Evolutionary conservation across 2,113 vertebrate genomes (phyloP).

Genomic region (Periophthalmodon schlosseri): DNA sequence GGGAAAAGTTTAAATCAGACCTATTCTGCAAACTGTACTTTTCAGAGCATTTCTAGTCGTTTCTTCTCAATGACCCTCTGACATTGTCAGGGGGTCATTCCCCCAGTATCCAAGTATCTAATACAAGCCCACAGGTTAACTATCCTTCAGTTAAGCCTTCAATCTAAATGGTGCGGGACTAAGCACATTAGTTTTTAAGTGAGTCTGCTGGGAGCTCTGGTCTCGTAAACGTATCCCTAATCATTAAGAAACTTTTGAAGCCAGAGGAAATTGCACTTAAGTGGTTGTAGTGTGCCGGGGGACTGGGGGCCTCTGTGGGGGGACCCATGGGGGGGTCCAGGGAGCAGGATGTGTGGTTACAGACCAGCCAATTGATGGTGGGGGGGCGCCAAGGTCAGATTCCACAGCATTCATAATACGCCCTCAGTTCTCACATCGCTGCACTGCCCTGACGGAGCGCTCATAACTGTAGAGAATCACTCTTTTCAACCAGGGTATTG

Average conservation of each 20-base stretch:
- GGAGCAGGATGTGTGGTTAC: conserved; percentile 44
- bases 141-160: background rate
- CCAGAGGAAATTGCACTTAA: conserved; percentile 55
- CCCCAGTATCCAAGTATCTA: background rate
- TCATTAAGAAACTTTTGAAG: conserved; percentile 48
- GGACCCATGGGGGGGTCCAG: background rate
- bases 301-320: conserved; percentile 41
- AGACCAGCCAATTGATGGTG: conserved; percentile 37
- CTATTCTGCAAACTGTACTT: too few relatives aligned
- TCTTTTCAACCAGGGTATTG: conserved; percentile 24
- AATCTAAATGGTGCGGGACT: background rate
- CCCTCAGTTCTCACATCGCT: conserved; percentile 54
- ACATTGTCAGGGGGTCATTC: too few relatives aligned
- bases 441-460: conserved; percentile 4
- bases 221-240: conserved; percentile 41
- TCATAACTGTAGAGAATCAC: conserved; percentile 16
- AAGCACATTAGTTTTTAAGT: conserved; percentile 8
- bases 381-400: conserved; percentile 42
- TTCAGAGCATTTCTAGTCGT: too few relatives aligned
- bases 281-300: conserved; percentile 53
- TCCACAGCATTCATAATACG: conserved; percentile 64
- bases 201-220: conserved; percentile 22
- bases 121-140: background rate
- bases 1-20: too few relatives aligned
- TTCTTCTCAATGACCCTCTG: too few relatives aligned